phyloP scores from a whole-genome alignment of 2,113 vertebrate species.

The Leuciscus idus region DNA sequence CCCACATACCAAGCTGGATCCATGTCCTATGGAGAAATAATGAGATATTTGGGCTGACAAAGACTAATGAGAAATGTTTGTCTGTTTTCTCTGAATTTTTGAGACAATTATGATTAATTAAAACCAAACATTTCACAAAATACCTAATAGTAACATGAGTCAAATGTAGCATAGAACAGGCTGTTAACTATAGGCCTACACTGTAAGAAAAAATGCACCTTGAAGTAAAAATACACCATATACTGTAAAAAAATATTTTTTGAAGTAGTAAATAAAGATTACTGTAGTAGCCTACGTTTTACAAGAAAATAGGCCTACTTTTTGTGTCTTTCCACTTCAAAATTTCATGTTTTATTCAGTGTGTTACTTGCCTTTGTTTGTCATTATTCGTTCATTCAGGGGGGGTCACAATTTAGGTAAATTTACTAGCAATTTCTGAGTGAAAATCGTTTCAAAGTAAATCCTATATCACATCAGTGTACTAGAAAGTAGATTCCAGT shows the following conservation, averaged over 20 bases:
- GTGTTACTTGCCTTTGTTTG: too few species aligned
- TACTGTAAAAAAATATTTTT: not conserved
- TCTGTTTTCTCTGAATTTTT: too few species aligned
- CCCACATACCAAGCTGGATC: slow-evolving; percentile 86
- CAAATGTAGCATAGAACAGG: not conserved
- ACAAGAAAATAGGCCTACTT: not conserved
- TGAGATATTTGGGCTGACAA: not conserved
- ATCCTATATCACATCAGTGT: not conserved
- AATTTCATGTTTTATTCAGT: too few species aligned
- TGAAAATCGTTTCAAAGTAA: too few species aligned
- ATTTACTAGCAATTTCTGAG: too few species aligned
- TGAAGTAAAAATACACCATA: not conserved
- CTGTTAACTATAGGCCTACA: too few species aligned
- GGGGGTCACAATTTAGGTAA: too few species aligned
- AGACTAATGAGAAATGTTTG: not conserved
- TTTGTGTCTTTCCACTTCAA: not conserved
- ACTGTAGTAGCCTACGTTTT: not conserved
- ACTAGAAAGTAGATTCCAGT: not conserved
- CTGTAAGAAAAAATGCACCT: too few species aligned
- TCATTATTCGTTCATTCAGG: too few species aligned
- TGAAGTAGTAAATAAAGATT: not conserved
- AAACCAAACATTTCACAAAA: not conserved
- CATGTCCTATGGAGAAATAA: slow-evolving; percentile 66
- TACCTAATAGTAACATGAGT: not conserved
- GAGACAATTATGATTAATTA: not conserved